A percentile compares a stretch with the other conserved stretches of the same genome.
phyloP scores from a whole-genome alignment of 2,888 invertebrate species.

The Melanargia galathea region DNA sequence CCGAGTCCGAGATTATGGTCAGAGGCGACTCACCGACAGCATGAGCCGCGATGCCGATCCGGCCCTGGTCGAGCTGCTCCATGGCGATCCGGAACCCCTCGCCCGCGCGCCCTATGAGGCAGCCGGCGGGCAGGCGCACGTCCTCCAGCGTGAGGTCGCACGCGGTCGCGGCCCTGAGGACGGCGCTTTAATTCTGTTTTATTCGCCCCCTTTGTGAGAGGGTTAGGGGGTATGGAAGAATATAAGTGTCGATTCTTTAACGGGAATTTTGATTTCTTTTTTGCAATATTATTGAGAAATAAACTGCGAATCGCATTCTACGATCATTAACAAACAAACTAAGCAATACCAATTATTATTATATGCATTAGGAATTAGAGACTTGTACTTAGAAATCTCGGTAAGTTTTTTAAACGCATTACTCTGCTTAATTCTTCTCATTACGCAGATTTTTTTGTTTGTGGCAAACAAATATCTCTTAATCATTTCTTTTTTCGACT shows the following conservation, averaged over 20 bases:
- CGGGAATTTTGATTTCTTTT: no score
- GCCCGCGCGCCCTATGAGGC: constrained; percentile 80
- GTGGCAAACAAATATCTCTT: no score
- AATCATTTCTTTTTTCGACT: no score
- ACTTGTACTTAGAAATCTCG: no score
- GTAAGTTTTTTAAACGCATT: no score
- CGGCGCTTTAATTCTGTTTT: constrained; percentile 60
- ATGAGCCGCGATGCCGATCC: constrained; percentile 89
- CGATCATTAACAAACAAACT: no score
- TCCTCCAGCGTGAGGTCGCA: constrained; percentile 86
- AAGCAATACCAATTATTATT: no score
- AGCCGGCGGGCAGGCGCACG: constrained; percentile 81
- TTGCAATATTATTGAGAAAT: no score
- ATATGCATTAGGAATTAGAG: no score
- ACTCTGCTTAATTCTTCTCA: no score
- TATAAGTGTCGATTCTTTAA: background rate
- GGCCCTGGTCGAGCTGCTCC: constrained; percentile 85
- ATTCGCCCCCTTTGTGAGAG: constrained; percentile 49
- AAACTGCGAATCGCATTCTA: background rate
- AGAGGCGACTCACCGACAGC: constrained; percentile 81
- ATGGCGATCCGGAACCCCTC: constrained; percentile 89
- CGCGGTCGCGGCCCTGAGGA: constrained; percentile 84
- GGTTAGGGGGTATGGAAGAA: constrained; percentile 25
- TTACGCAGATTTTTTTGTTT: no score
- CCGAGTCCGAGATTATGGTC: no score